Evolutionary conservation across 2,888 invertebrate species (phyloP).

Genomic region (Eucera pruinosa): DNA sequence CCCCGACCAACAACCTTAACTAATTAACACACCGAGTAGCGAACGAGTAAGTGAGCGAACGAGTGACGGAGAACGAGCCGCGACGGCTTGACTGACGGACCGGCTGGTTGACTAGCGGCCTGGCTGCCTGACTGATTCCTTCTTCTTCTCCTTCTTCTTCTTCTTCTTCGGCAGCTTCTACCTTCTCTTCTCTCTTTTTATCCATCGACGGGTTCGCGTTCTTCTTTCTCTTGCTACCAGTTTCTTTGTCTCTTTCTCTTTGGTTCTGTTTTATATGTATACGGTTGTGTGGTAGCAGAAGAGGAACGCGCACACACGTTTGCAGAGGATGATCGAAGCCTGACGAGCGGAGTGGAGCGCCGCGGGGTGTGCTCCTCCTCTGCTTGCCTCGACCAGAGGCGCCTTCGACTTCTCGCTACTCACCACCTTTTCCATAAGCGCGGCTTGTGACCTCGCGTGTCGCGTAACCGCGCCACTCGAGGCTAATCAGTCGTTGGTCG

Average conservation of each 20-base stretch:
- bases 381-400: constrained; percentile 54
- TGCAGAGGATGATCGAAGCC: constrained; percentile 70
- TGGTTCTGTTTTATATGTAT: no score
- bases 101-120: constrained; percentile 71
- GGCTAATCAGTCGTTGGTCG: constrained; percentile 60
- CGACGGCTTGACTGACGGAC: constrained; percentile 73
- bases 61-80: constrained; percentile 77
- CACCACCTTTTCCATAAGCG: constrained; percentile 63
- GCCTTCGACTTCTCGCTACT: constrained; percentile 63
- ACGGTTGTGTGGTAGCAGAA: not conserved
- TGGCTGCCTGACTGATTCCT: constrained; percentile 69
- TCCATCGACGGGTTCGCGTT: not conserved
- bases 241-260: no score
- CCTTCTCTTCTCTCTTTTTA: not conserved
- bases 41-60: constrained; percentile 80
- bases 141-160: constrained; percentile 49
- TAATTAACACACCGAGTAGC: constrained; percentile 85
- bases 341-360: constrained; percentile 49
- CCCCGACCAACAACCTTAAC: constrained; percentile 85
- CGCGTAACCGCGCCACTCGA: constrained; percentile 60
- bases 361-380: constrained; percentile 54
- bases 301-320: constrained; percentile 1
- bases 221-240: not conserved
- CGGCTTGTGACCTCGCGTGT: constrained; percentile 64
- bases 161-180: not conserved